Conservation (phyloP, 1,140 invertebrate species). For the Pentalonia nigronervosa region DNA sequence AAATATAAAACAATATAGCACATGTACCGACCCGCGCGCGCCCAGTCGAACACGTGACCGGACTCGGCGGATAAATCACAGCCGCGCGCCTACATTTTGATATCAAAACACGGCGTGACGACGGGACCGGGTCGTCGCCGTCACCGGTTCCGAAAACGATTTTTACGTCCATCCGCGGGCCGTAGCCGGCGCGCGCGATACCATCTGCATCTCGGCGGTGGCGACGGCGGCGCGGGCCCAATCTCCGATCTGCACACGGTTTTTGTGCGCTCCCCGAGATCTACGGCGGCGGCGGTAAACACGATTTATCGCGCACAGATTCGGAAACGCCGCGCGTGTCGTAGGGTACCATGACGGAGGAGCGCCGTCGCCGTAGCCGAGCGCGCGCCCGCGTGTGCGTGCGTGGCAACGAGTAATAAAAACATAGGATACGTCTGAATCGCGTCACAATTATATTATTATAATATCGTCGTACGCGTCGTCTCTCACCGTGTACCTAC, state of each 20-base stretch:
- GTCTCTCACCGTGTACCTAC: background rate
- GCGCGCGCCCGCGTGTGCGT: too few relatives aligned
- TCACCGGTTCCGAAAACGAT: background rate
- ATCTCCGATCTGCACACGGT: background rate
- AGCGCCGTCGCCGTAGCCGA: too few relatives aligned
- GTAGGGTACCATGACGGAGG: background rate
- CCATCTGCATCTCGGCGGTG: background rate
- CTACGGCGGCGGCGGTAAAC: background rate
- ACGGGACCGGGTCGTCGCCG: background rate
- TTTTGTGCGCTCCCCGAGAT: background rate
- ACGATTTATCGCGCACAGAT: background rate
- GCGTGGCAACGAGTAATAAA: background rate
- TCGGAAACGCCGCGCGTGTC: background rate
- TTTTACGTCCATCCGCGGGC: background rate
- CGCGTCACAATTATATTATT: background rate
- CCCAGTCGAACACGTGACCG: background rate
- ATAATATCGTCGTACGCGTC: too few relatives aligned
- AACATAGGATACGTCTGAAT: slow-evolving; percentile 16
- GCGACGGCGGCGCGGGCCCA: background rate
- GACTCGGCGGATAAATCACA: background rate
- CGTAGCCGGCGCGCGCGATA: background rate
- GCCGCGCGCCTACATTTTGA: background rate
- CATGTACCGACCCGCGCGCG: background rate
- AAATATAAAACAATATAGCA: background rate
- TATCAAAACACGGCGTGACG: background rate